These are phyloP conservation scores for Eupsittula cactorum DNA, from an alignment of 2,113 vertebrate genomes.

Conservation along the genomic window DNA sequence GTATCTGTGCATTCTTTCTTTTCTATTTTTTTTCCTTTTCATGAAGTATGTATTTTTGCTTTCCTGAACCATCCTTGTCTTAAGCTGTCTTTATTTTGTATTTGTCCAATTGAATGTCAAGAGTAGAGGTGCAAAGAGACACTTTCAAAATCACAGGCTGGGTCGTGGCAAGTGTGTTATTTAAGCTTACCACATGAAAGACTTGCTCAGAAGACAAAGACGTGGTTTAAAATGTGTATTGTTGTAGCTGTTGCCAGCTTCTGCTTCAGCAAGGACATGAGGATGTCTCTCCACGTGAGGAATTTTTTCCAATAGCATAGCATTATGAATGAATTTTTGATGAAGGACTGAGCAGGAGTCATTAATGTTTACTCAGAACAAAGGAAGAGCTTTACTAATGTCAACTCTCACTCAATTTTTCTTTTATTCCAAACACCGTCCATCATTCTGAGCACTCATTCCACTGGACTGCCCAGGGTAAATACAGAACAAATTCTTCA, in stretches of 20 bases:
- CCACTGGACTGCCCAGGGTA: not conserved
- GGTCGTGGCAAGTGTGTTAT: not conserved
- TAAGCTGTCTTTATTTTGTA: not conserved
- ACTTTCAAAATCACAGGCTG: not conserved
- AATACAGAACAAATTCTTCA: not conserved
- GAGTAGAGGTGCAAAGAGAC: not conserved
- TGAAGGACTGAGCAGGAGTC: not conserved
- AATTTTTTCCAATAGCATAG: not conserved
- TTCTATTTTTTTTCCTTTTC: not conserved
- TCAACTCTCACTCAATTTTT: not conserved
- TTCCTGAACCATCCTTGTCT: not conserved
- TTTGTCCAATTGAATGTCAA: not conserved
- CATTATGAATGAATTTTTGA: conserved; percentile 10
- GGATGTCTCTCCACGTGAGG: not conserved
- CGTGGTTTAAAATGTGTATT: not conserved
- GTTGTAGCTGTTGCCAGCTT: not conserved
- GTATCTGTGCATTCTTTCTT: not conserved
- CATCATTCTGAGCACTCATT: not conserved
- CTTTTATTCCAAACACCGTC: not conserved
- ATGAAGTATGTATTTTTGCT: not conserved
- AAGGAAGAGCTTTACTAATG: not conserved
- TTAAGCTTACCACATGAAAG: not conserved
- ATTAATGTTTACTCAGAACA: not conserved
- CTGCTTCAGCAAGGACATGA: not conserved
- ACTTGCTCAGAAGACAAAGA: not conserved